Evolutionary conservation across 2,113 vertebrate genomes (phyloP).

Genomic region (Pterocles burchelli): DNA sequence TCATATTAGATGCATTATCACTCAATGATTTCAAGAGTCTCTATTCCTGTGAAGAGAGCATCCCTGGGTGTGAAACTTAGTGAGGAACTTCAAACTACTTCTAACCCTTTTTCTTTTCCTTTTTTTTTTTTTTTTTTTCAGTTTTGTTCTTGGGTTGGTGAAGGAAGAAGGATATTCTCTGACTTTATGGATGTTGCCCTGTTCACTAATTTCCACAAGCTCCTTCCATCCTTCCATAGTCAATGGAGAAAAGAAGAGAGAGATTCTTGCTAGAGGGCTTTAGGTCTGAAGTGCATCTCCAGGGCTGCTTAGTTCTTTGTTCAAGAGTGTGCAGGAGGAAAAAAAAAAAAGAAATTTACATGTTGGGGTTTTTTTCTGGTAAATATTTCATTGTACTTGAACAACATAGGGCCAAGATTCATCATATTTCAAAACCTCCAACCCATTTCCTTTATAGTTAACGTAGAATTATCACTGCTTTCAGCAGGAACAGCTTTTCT

Average conservation of each 20-base stretch:
- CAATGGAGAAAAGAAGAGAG: background rate
- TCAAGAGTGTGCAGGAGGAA: background rate
- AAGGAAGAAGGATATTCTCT: background rate
- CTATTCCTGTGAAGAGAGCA: background rate
- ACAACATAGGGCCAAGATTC: background rate
- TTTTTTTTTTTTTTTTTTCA: background rate
- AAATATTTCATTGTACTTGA: background rate
- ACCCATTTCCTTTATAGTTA: background rate
- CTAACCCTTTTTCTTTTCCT: background rate
- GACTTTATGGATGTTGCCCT: background rate
- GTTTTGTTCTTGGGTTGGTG: background rate
- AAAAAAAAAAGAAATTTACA: background rate
- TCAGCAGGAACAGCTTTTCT: background rate
- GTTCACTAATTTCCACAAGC: background rate
- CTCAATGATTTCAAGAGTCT: background rate
- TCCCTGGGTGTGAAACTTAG: background rate
- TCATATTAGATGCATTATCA: background rate
- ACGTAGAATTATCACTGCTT: background rate
- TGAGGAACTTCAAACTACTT: background rate
- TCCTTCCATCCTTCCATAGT: background rate
- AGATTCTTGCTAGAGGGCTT: background rate
- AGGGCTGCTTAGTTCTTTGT: background rate
- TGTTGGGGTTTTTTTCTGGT: background rate
- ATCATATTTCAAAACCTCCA: background rate
- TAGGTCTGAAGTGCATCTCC: accelerated